Evolutionary conservation across 2,797 vertebrate species (phyloP).

Genomic region (Falco cherrug): DNA sequence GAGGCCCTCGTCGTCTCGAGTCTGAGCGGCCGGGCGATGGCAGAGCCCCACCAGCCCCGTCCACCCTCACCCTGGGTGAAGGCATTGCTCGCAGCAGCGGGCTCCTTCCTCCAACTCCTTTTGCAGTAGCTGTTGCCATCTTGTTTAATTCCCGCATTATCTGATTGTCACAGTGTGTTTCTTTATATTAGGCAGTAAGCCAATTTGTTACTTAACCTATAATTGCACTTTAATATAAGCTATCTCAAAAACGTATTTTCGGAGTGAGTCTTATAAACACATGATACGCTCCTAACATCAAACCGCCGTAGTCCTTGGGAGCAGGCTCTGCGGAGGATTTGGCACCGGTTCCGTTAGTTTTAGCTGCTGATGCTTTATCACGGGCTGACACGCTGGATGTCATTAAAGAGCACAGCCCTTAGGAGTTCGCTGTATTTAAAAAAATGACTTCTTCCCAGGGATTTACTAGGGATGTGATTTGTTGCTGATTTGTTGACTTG

Average conservation of each 20-base stretch:
- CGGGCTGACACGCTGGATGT: not conserved
- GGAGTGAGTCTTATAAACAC: constrained; percentile 37
- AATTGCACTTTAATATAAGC: constrained; percentile 69
- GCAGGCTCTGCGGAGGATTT: not conserved
- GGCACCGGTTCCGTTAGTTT: constrained; percentile 8
- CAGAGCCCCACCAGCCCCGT: not conserved
- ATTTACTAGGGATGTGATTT: not conserved
- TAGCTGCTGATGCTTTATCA: not conserved
- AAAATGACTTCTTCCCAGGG: not conserved
- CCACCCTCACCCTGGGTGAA: constrained; percentile 4
- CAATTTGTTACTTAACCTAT: constrained; percentile 73
- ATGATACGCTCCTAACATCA: not conserved
- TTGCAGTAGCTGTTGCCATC: constrained; percentile 25
- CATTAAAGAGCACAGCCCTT: not conserved
- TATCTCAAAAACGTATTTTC: constrained; percentile 54
- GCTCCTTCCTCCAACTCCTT: not conserved
- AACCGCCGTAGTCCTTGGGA: not conserved
- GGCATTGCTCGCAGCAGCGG: not conserved
- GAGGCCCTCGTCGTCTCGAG: not conserved
- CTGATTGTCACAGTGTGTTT: constrained; percentile 59
- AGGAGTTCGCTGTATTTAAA: not conserved
- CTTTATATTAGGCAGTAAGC: constrained; percentile 47
- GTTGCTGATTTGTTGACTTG: not conserved
- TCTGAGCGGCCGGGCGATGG: not conserved
- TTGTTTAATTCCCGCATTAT: constrained; percentile 55